Percentiles rank a stretch among this genome's conserved stretches.
These are phyloP conservation scores for Pterostichus niger DNA, from an alignment of 2,888 invertebrate genomes.

Conservation along the genomic window DNA sequence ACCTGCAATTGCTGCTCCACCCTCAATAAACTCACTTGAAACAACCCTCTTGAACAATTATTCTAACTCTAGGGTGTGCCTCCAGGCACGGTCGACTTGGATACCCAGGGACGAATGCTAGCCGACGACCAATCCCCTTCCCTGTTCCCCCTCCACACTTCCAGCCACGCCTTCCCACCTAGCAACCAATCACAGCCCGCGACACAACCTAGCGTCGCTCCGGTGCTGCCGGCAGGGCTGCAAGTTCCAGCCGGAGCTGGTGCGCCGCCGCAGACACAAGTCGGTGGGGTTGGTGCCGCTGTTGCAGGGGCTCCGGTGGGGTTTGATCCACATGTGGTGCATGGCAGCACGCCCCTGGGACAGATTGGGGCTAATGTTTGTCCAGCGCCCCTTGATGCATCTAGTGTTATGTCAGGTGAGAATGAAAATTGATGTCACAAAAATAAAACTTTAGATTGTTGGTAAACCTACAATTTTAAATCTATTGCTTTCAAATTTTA, in stretches of 20 bases:
- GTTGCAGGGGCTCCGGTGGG: conserved; percentile 74
- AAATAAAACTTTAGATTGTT: too few species aligned
- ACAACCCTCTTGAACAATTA: too few species aligned
- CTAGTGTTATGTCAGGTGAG: conserved; percentile 77
- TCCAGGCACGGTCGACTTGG: conserved; percentile 28
- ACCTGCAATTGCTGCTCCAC: too few species aligned
- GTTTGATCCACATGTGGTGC: conserved; percentile 80
- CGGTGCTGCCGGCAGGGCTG: background rate
- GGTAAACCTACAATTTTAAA: too few species aligned
- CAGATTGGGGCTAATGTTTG: conserved; percentile 86
- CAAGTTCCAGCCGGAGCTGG: too few species aligned
- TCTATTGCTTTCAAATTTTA: background rate
- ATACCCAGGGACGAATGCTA: conserved; percentile 14
- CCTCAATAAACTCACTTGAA: too few species aligned
- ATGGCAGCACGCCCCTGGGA: conserved; percentile 89
- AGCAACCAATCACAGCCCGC: conserved; percentile 1
- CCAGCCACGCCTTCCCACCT: background rate
- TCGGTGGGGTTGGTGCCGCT: too few species aligned
- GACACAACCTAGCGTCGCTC: background rate
- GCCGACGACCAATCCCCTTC: conserved; percentile 12
- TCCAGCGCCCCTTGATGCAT: conserved; percentile 78
- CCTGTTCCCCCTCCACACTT: background rate
- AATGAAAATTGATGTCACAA: too few species aligned
- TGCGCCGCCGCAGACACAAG: background rate
- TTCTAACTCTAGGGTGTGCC: conserved; percentile 30